A percentile compares a stretch with the other conserved stretches of the same genome.
Evolutionary conservation across 2,113 vertebrate genomes (phyloP).

Genomic region (Lagopus muta): DNA sequence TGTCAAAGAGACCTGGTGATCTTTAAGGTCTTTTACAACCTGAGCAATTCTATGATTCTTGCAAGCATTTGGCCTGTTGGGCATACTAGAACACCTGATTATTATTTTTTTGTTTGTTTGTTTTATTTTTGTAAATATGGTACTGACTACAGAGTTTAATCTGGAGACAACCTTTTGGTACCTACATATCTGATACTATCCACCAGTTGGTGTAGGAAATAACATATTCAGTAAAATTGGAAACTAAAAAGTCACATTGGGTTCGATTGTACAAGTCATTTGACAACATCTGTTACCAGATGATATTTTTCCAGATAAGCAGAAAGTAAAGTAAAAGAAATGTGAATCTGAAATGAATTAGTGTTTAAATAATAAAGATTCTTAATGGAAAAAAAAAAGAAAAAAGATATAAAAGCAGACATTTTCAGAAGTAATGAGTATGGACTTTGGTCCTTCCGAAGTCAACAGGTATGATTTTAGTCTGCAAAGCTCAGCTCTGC

Average conservation of each 20-base stretch:
- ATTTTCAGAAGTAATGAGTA: neutral
- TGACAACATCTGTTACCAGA: neutral
- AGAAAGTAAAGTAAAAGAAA: neutral
- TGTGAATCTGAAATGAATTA: neutral
- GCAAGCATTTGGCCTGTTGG: neutral
- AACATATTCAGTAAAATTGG: neutral
- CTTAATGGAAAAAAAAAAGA: neutral
- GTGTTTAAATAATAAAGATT: neutral
- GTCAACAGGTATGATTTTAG: neutral
- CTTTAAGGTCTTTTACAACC: no score
- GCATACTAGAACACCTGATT: neutral
- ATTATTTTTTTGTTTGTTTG: neutral
- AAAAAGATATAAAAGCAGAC: neutral
- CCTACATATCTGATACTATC: neutral
- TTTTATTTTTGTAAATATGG: neutral
- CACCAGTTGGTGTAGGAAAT: neutral
- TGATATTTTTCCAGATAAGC: neutral
- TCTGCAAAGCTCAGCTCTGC: neutral
- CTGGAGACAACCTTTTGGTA: neutral
- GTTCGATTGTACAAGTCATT: neutral
- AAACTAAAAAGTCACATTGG: neutral
- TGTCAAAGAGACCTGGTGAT: neutral
- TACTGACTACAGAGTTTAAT: neutral
- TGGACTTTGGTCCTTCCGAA: conserved; percentile 7
- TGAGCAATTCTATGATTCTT: no score